Base-by-base conservation (phyloP, 1,140 invertebrate species). In the Panagrolaimus sp. region DNA sequence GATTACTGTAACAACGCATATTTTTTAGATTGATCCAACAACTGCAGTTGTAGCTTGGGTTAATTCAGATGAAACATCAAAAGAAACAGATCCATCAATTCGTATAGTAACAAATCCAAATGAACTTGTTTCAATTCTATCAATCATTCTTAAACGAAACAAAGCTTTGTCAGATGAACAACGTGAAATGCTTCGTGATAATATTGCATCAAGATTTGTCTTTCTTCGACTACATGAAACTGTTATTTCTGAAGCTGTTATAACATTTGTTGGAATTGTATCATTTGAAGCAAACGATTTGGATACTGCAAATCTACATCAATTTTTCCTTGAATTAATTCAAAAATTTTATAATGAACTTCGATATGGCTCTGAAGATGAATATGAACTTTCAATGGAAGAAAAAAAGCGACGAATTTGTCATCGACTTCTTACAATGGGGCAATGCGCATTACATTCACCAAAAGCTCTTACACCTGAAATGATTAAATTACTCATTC, bases 71-170 rank as follows among this genome's bases (percentile, higher is more conserved):
- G 13, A 13, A 57, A 25, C 51, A 1, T 25, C 20, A 20, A 20
- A 20, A 20, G 14, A 48, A n/a, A 16, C 20, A 11, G 51, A 57
- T 57, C 51, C 51, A 23, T 20, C 51, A 11, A 16, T 57, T 27
- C 14, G 51, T 2, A 57, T 57, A 11, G 51, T 57, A 11, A 57
- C 14, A 20, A 57, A 57, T n/a, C 51, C 51, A 27, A 57, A 11
- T 11, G 51, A 57, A 57, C 51, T 57, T 23, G 51, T 57, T 27
- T 57, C 51, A 5, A 57, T 57, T 57, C 51, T 57, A 11, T 57
- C 51, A 2, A 57, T 57, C 5, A 20, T 57, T 9, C 51, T 57
- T 27, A 57, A 57, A 57, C 51, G 51, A 27, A 20, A 57, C n/a
- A 57, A 57, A 16, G 20, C 51, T 9, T 16, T 57, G 9, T 57